Percentiles rank a stretch among this genome's conserved stretches.
Conservation (phyloP, 2,113 vertebrate genomes). For the Thamnaconus septentrionalis region DNA sequence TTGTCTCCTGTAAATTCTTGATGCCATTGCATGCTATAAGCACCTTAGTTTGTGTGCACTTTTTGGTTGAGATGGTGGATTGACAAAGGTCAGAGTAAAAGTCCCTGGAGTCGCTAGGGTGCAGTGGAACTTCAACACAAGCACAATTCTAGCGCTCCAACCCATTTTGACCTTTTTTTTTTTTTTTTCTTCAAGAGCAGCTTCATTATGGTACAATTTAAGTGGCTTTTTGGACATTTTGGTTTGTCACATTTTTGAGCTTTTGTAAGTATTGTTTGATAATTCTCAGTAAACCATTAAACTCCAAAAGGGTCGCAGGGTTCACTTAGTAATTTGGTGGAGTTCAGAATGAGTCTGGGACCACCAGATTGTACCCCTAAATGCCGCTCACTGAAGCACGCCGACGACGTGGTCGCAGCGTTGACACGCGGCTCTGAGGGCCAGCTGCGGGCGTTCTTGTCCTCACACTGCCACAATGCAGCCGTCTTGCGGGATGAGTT, state of each 20-base stretch:
- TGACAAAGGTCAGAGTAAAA: conserved; percentile 70
- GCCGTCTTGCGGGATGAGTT: conserved; percentile 85
- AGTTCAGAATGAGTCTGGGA: conserved; percentile 84
- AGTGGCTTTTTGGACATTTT: background rate
- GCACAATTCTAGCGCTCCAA: conserved; percentile 80
- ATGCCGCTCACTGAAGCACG: conserved; percentile 90
- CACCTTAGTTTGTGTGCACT: conserved; percentile 55
- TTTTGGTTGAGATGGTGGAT: conserved; percentile 73
- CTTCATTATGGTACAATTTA: background rate
- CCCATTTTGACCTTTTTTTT: conserved; percentile 35
- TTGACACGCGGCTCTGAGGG: conserved; percentile 87
- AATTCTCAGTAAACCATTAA: conserved; percentile 14
- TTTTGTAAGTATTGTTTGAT: conserved; percentile 26
- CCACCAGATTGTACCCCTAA: conserved; percentile 86
- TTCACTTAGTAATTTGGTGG: conserved; percentile 13
- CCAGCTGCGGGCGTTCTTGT: conserved; percentile 86
- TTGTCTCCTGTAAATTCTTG: conserved; percentile 58
- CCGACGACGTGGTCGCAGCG: conserved; percentile 86
- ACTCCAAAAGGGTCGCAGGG: conserved; percentile 2
- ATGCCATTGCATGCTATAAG: conserved; percentile 75
- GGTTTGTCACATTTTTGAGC: conserved; percentile 13
- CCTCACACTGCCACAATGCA: conserved; percentile 88
- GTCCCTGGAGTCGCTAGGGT: conserved; percentile 79
- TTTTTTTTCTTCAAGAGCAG: conserved; percentile 9
- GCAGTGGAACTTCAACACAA: conserved; percentile 80